Percentiles rank a stretch among this genome's conserved stretches.
Evolutionary conservation across 2,113 vertebrate genomes (phyloP).

Genomic region (Apaloderma vittatum): DNA sequence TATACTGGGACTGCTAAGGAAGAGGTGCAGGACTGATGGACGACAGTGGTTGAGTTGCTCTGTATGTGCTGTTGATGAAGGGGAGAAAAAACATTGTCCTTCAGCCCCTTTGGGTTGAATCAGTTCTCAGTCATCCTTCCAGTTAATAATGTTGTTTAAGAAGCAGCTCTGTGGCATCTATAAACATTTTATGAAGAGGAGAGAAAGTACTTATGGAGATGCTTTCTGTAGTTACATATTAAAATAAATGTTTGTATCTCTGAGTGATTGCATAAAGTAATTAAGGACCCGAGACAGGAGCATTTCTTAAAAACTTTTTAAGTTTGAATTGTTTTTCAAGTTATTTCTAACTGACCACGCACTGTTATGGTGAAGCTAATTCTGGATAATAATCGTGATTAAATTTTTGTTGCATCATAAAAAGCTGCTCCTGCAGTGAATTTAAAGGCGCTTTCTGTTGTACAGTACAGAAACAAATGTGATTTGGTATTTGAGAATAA

Average conservation of each 20-base stretch:
- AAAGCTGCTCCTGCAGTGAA: not conserved
- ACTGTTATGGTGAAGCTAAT: fast-evolving
- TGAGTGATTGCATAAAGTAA: not conserved
- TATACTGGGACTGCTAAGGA: fast-evolving
- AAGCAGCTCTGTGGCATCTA: not conserved
- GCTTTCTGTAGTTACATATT: not conserved
- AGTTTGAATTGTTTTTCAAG: not conserved
- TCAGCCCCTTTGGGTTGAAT: not conserved
- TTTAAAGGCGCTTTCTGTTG: not conserved
- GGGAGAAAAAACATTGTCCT: not conserved
- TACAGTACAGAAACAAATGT: not conserved
- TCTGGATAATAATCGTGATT: not conserved
- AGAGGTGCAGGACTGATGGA: not conserved
- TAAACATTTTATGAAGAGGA: not conserved
- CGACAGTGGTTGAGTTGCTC: not conserved
- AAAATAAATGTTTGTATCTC: not conserved
- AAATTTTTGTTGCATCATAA: not conserved
- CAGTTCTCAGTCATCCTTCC: not conserved
- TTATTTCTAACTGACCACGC: not conserved
- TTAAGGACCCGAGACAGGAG: not conserved
- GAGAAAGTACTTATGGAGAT: not conserved
- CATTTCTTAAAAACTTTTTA: not conserved
- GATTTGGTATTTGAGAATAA: not conserved
- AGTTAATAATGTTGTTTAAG: not conserved
- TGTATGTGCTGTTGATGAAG: not conserved